Conservation (phyloP, 1,140 invertebrate genomes). For the Phortica variegata region DNA sequence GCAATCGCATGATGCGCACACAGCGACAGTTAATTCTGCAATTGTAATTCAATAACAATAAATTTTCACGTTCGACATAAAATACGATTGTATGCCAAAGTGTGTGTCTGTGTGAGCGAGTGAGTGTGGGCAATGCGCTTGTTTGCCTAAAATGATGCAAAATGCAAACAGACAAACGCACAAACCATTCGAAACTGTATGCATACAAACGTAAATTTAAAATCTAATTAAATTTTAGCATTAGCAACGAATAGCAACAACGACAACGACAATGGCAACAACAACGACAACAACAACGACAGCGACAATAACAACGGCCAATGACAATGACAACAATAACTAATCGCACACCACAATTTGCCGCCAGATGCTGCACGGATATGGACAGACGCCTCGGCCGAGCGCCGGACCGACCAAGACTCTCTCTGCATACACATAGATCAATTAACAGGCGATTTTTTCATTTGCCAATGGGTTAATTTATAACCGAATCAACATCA, state of each 20-base stretch:
- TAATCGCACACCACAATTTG: too few species aligned
- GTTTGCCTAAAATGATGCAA: conserved; percentile 4
- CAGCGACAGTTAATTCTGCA: conserved; percentile 57
- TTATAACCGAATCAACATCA: conserved; percentile 49
- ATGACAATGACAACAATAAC: too few species aligned
- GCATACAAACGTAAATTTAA: conserved; percentile 35
- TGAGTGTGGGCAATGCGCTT: conserved; percentile 18
- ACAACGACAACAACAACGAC: conserved; percentile 9
- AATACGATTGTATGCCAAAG: conserved; percentile 19
- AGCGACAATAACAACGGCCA: too few species aligned
- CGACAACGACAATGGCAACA: conserved; percentile 4
- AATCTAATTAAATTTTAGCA: conserved; percentile 52
- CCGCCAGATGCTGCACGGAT: too few species aligned
- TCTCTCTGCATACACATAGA: conserved; percentile 51
- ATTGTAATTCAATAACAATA: conserved; percentile 57
- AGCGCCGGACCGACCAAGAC: too few species aligned
- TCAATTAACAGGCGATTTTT: conserved; percentile 57
- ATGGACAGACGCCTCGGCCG: too few species aligned
- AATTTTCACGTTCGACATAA: conserved; percentile 45
- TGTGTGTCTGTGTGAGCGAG: conserved; percentile 1
- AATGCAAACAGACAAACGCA: conserved; percentile 21
- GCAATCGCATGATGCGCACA: too few species aligned
- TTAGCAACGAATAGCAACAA: conserved; percentile 10
- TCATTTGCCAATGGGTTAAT: conserved; percentile 55
- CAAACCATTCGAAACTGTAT: conserved; percentile 13